Conservation (phyloP, 1,140 invertebrate species). For the Cyclargus thomasi region DNA sequence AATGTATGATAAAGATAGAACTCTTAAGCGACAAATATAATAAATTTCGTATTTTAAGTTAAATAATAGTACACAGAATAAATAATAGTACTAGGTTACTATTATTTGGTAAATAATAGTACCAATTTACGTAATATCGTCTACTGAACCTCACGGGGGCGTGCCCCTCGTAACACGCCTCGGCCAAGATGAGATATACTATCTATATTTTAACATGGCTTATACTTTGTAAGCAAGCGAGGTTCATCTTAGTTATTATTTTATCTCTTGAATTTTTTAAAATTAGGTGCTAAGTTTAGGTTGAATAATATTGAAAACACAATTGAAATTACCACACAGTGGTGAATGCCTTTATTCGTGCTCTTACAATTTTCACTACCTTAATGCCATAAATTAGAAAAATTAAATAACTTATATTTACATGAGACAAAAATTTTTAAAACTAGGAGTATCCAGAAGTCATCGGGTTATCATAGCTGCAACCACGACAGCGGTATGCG, state of each 20-base stretch:
- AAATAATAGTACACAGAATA: too few species aligned
- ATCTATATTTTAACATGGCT: too few species aligned
- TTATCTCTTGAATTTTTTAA: not conserved
- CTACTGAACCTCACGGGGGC: too few species aligned
- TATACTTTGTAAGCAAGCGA: too few species aligned
- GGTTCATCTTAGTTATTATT: too few species aligned
- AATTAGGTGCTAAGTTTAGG: not conserved
- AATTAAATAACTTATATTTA: slow-evolving; percentile 27
- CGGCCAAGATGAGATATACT: too few species aligned
- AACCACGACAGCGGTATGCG: not conserved
- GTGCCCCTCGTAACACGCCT: too few species aligned
- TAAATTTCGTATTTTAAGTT: too few species aligned
- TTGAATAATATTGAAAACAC: slow-evolving; percentile 23
- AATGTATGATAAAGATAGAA: not conserved
- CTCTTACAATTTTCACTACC: slow-evolving; percentile 32
- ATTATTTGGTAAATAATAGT: too few species aligned
- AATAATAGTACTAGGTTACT: too few species aligned
- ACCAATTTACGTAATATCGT: too few species aligned
- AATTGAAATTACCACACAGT: slow-evolving; percentile 44
- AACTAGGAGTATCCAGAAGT: not conserved
- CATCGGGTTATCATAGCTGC: not conserved
- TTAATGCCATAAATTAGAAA: slow-evolving; percentile 26
- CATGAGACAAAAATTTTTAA: slow-evolving; percentile 5
- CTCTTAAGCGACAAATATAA: not conserved
- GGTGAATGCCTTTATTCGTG: slow-evolving; percentile 56